Conservation (phyloP, 2,888 invertebrate species). For the Andrena flavipes region DNA sequence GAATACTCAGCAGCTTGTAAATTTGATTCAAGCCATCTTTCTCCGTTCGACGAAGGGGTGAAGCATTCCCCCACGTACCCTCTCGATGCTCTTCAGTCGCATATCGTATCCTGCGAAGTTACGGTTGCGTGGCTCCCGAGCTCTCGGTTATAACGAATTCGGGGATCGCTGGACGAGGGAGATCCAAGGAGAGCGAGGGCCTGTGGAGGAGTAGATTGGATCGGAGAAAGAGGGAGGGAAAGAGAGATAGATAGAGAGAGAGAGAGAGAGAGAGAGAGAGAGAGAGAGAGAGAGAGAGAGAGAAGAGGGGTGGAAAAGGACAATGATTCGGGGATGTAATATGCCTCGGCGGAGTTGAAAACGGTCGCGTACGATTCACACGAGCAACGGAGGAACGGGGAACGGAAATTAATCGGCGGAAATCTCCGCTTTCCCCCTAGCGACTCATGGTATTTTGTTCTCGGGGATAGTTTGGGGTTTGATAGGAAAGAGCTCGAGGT, state of each 20-base stretch:
- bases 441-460: constrained; percentile 32
- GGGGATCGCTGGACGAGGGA: constrained; percentile 61
- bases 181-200: constrained; percentile 20
- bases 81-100: constrained; percentile 34
- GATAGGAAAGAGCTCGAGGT: constrained; percentile 10
- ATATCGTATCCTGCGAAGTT: constrained; percentile 64
- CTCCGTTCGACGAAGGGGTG: constrained; percentile 36
- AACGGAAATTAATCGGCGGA: constrained; percentile 62
- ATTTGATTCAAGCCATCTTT: constrained; percentile 66
- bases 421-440: constrained; percentile 44
- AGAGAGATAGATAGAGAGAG: no score
- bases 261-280: not conserved
- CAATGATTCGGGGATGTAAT: constrained; percentile 54
- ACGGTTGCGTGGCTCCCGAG: constrained; percentile 67
- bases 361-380: constrained; percentile 56
- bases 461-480: constrained; percentile 26
- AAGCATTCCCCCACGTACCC: constrained; percentile 15
- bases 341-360: constrained; percentile 62
- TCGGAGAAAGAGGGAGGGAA: constrained; percentile 2
- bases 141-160: constrained; percentile 69
- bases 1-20: constrained; percentile 67
- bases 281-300: not conserved
- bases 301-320: constrained; percentile 22
- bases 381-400: constrained; percentile 39
- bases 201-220: constrained; percentile 27